Conservation (phyloP, 2,113 vertebrate species). For the Monopterus albus region DNA sequence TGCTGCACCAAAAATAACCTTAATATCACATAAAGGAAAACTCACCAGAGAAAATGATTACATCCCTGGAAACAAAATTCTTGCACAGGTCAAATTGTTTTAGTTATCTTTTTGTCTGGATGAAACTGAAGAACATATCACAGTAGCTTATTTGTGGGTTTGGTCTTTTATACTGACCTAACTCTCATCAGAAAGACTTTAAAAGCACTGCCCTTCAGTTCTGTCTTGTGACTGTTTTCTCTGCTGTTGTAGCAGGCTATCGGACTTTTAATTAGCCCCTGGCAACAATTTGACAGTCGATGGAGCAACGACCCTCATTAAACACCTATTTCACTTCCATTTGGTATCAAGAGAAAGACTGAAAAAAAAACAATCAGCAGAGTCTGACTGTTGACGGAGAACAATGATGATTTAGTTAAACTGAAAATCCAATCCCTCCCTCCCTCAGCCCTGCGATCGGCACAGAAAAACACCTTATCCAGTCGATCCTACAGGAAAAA, state of each 20-base stretch:
- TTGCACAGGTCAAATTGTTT: not conserved
- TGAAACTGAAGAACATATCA: not conserved
- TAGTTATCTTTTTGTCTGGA: not conserved
- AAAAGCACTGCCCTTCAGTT: conserved; percentile 1
- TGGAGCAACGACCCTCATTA: conserved; percentile 65
- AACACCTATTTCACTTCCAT: conserved; percentile 67
- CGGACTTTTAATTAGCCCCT: conserved; percentile 66
- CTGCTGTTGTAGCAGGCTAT: conserved; percentile 21
- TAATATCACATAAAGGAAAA: not conserved
- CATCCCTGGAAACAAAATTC: not conserved
- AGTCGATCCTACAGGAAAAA: conserved; percentile 79
- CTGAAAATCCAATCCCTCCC: conserved; percentile 78
- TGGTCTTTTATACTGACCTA: not conserved
- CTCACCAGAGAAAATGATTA: not conserved
- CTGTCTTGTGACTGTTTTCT: conserved; percentile 33
- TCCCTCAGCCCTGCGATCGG: conserved; percentile 81
- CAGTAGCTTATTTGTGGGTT: not conserved
- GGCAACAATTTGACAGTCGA: conserved; percentile 68
- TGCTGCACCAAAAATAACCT: not conserved
- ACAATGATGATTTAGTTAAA: conserved; percentile 82
- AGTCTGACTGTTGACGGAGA: conserved; percentile 76
- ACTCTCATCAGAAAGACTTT: conserved; percentile 9
- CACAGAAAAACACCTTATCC: conserved; percentile 83
- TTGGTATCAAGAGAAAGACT: conserved; percentile 41
- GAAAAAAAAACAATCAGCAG: conserved; percentile 65